Base-by-base conservation (phyloP, 2,888 invertebrate genomes). In the Drymonia ruficornis region DNA sequence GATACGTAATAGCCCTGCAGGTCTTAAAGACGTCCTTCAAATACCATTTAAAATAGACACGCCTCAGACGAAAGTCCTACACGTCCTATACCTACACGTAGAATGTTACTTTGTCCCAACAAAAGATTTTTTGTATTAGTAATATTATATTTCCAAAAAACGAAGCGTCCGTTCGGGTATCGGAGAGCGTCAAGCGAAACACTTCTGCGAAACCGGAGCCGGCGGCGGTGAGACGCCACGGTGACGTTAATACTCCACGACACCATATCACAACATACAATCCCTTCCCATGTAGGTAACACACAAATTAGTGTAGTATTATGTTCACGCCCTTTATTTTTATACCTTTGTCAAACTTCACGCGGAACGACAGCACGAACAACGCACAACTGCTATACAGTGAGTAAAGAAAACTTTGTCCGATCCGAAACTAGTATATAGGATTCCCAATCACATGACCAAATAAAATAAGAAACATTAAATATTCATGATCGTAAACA, bases 131-230 rank as follows among this genome's bases (percentile, higher is more conserved):
- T 40, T 45, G 16, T 44, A 13, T 23, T 54, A 46, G 60, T 64
- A 66, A 72, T 65, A 66, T 61, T 53, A 70, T 63, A 70, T 65
- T 69, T 61, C 67, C 49, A 78, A 80, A 82, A 84, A 80, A 79
- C 56, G 55, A 56, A 68, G 72, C 68, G 74, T 73, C 70, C 72
- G 62, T 53, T 75, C 70, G 75, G 73, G 76, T 78, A 80, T 81
- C 78, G 71, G 80, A 75, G 82, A 86, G 88, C 86, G 89, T 86
- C 79, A 83, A 82, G 83, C 79, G 82, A 83, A 80, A 89, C 91
- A 87, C 89, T 91, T 90, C 90, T 87, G 81, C 78, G 91, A 90
- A 91, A 91, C 84, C 79, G 77, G 89, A 91, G 81, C 81, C 57
- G 60, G 52, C 51, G 51, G 61, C 63, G 72, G 56, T 46, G 68